Percentiles rank a stretch among this genome's conserved stretches.
Conservation (phyloP, 2,797 vertebrate genomes). For the Emydoidea blandingii region DNA sequence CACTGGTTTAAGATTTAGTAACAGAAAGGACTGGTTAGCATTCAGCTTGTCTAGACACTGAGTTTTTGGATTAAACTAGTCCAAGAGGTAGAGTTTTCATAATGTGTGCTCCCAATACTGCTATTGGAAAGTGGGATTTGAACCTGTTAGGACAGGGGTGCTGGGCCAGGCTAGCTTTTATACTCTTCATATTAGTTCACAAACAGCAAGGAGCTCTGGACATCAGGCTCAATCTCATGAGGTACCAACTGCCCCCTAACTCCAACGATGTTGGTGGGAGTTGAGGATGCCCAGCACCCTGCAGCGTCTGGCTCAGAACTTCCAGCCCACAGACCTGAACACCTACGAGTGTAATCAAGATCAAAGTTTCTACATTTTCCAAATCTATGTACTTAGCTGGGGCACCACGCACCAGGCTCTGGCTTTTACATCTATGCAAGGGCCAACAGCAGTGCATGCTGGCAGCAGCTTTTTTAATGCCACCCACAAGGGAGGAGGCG, state of each 20-base stretch:
- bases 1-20: not conserved
- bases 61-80: not conserved
- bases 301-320: fast-evolving
- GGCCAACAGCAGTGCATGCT: not conserved
- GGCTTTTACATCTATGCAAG: not conserved
- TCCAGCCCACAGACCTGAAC: not conserved
- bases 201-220: not conserved
- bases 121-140: not conserved
- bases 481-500: not conserved
- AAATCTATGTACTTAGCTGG: not conserved
- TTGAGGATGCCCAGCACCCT: not conserved
- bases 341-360: not conserved
- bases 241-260: not conserved
- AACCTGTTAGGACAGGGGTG: fast-evolving
- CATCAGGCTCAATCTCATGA: not conserved
- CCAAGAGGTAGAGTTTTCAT: not conserved
- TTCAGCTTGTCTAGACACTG: not conserved
- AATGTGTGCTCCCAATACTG: fast-evolving
- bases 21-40: not conserved
- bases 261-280: fast-evolving
- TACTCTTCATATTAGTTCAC: not conserved
- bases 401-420: not conserved
- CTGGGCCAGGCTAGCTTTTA: not conserved
- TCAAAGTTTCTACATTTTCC: not conserved
- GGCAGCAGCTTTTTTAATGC: not conserved